These are phyloP conservation scores for Pygoscelis antarcticus DNA, from an alignment of 2,113 vertebrate species.

Conservation along the genomic window DNA sequence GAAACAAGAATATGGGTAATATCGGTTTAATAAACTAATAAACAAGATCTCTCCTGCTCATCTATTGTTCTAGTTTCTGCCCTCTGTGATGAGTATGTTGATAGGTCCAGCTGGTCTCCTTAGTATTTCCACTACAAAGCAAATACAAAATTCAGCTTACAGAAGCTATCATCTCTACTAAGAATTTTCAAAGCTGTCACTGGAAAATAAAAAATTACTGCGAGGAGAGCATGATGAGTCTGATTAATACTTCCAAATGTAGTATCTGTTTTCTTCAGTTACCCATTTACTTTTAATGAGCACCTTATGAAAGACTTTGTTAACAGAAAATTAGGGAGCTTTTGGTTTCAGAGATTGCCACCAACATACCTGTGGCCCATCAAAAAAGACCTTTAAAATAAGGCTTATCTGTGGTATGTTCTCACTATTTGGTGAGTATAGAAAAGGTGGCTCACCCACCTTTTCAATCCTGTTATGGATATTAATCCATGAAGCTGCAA, in stretches of 20 bases:
- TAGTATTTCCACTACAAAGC: background rate
- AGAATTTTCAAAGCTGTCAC: background rate
- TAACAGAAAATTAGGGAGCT: background rate
- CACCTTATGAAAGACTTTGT: background rate
- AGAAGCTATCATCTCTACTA: background rate
- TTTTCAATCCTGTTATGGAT: background rate
- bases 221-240: background rate
- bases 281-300: background rate
- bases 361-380: background rate
- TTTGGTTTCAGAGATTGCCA: background rate
- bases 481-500: background rate
- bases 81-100: background rate
- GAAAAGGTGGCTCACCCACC: background rate
- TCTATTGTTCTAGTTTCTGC: background rate
- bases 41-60: background rate
- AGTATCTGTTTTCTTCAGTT: background rate
- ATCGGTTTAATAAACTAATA: background rate
- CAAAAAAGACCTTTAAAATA: background rate
- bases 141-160: background rate
- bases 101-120: background rate
- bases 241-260: background rate
- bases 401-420: background rate
- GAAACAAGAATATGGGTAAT: background rate
- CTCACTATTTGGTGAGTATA: background rate
- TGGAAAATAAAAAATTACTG: background rate